phyloP scores from a whole-genome alignment of 30 jellyfish, hydroid and myxozoan genomes.

The Chrysaora quinquecirrha region DNA sequence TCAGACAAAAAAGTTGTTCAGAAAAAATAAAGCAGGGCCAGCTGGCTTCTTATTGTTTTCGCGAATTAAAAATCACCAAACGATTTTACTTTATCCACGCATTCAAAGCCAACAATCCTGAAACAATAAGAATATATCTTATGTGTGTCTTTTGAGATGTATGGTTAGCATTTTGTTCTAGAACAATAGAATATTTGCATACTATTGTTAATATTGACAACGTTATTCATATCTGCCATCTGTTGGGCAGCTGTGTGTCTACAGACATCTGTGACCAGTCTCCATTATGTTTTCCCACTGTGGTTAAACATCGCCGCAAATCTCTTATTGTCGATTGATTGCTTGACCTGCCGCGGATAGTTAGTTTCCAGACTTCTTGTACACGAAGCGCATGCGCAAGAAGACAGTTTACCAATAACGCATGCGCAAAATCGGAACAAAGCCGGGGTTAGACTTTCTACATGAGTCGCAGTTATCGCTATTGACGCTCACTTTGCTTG shows the following conservation, averaged over 20 bases:
- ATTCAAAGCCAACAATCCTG: conserved; percentile 40
- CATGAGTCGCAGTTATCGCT: too few relatives aligned
- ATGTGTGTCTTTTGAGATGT: conserved; percentile 70
- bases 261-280: conserved; percentile 63
- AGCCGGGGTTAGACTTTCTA: conserved; percentile 25
- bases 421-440: too few relatives aligned
- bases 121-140: conserved; percentile 58
- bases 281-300: conserved; percentile 67
- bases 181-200: conserved; percentile 36
- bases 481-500: conserved; percentile 17
- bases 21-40: too few relatives aligned
- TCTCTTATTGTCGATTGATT: conserved; percentile 53
- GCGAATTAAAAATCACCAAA: too few relatives aligned
- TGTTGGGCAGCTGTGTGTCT: conserved; percentile 70
- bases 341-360: conserved; percentile 26
- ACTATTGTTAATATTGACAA: conserved; percentile 70
- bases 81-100: too few relatives aligned
- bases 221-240: conserved; percentile 59
- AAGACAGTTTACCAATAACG: too few relatives aligned
- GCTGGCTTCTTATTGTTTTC: too few relatives aligned
- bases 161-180: conserved; percentile 33
- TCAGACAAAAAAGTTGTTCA: too few relatives aligned
- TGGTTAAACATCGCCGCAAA: conserved; percentile 69
- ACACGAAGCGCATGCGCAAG: too few relatives aligned
- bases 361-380: conserved; percentile 57